Conservation (phyloP, 2,113 vertebrate species). For the Haplotaxodon microlepis region DNA sequence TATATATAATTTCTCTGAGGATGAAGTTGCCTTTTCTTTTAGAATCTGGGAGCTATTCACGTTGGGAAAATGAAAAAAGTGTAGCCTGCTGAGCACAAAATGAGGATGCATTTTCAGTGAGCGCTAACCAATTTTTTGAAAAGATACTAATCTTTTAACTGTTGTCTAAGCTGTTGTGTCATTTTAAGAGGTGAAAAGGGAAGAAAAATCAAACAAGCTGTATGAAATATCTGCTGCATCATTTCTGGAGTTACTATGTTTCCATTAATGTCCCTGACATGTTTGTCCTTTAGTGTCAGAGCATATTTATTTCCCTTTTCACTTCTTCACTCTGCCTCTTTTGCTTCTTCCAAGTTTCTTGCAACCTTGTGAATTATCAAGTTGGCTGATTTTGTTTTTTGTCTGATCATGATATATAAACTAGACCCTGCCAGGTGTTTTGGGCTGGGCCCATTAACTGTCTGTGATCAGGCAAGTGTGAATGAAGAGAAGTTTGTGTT, state of each 20-base stretch:
- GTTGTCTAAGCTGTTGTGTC: not conserved
- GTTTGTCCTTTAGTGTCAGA: not conserved
- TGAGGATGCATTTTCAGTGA: not conserved
- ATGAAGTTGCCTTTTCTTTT: not conserved
- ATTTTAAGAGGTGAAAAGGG: not conserved
- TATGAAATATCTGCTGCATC: not conserved
- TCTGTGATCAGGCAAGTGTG: constrained; percentile 16
- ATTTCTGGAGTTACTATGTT: not conserved
- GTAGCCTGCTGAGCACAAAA: not conserved
- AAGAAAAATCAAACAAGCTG: not conserved
- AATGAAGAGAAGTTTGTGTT: not conserved
- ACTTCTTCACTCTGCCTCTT: not conserved
- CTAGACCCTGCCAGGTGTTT: not conserved
- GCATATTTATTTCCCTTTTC: not conserved
- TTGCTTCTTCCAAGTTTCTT: not conserved
- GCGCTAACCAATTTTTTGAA: not conserved
- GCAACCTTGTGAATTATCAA: not conserved
- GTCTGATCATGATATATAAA: constrained; percentile 24
- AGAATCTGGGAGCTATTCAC: not conserved
- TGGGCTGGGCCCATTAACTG: not conserved
- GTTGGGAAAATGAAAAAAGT: not conserved
- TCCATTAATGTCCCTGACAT: not conserved
- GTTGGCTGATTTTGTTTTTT: not conserved
- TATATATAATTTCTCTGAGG: not conserved
- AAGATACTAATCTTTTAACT: not conserved